Evolutionary conservation across 2,797 vertebrate genomes (phyloP).

Genomic region (Muscicapa striata): DNA sequence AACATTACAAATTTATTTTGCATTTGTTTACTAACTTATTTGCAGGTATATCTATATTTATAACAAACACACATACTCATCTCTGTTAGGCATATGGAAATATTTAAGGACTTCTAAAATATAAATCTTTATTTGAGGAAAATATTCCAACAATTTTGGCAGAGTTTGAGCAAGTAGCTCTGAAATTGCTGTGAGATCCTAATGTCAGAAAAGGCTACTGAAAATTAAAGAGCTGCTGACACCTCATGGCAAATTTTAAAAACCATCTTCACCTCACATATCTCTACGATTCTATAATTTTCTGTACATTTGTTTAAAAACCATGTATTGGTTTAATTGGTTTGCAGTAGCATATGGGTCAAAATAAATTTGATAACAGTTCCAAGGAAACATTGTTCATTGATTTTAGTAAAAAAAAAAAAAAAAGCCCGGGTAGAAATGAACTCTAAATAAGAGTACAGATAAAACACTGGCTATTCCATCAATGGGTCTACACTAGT

Average conservation of each 20-base stretch:
- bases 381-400: neutral
- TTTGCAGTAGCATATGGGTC: neutral
- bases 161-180: neutral
- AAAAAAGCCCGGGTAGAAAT: neutral
- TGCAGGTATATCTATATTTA: neutral
- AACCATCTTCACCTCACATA: conserved; percentile 20
- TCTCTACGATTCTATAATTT: neutral
- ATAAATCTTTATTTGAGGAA: neutral
- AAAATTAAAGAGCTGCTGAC: conserved; percentile 73
- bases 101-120: neutral
- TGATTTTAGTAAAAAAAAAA: neutral
- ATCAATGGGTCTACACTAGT: neutral
- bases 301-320: neutral
- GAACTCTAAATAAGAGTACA: neutral
- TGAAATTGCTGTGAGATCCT: neutral
- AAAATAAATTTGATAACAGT: neutral
- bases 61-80: neutral
- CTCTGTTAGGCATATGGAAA: neutral
- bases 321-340: neutral
- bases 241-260: conserved; percentile 67
- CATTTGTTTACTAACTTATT: neutral
- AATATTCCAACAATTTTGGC: neutral
- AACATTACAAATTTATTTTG: neutral
- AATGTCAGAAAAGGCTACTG: conserved; percentile 44
- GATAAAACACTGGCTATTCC: neutral